Percentiles rank a stretch among this genome's conserved stretches.
phyloP scores from a whole-genome alignment of 2,888 invertebrate genomes.

The Phorcus lineatus region DNA sequence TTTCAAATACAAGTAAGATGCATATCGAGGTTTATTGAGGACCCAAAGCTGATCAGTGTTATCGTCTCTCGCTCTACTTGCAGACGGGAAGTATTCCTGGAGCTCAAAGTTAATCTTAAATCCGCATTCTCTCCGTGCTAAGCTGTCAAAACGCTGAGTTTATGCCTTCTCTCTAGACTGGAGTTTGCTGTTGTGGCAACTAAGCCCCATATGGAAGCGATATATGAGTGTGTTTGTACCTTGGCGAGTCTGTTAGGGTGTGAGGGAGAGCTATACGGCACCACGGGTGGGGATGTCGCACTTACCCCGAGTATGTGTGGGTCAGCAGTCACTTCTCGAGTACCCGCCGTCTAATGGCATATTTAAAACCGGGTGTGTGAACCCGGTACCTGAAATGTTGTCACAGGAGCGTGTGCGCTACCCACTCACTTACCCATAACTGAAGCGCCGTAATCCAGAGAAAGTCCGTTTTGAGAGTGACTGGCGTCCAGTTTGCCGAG shows the following conservation, averaged over 20 bases:
- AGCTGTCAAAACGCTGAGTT: constrained; percentile 21
- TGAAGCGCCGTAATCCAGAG: constrained; percentile 26
- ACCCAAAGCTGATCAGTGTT: too few relatives aligned
- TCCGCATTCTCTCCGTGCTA: constrained; percentile 22
- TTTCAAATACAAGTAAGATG: too few relatives aligned
- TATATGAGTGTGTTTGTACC: background rate
- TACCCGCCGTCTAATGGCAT: constrained; percentile 4
- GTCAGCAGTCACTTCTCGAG: background rate
- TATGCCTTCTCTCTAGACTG: background rate
- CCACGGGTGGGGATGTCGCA: background rate
- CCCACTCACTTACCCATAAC: constrained; percentile 31
- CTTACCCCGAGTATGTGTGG: background rate
- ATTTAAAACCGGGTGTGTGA: background rate
- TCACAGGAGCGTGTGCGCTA: background rate
- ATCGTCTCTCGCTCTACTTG: too few relatives aligned
- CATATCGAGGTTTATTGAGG: too few relatives aligned
- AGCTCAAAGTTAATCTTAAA: constrained; percentile 19
- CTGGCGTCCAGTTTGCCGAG: constrained; percentile 23
- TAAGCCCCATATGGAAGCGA: constrained; percentile 26
- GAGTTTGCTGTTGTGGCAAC: background rate
- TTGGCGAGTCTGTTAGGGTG: background rate
- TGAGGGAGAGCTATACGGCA: background rate
- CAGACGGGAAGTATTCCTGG: background rate
- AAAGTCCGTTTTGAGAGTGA: constrained; percentile 3
- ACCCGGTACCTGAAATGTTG: background rate